These are phyloP conservation scores for Girardinichthys multiradiatus DNA, from an alignment of 2,113 vertebrate species.

Conservation along the genomic window DNA sequence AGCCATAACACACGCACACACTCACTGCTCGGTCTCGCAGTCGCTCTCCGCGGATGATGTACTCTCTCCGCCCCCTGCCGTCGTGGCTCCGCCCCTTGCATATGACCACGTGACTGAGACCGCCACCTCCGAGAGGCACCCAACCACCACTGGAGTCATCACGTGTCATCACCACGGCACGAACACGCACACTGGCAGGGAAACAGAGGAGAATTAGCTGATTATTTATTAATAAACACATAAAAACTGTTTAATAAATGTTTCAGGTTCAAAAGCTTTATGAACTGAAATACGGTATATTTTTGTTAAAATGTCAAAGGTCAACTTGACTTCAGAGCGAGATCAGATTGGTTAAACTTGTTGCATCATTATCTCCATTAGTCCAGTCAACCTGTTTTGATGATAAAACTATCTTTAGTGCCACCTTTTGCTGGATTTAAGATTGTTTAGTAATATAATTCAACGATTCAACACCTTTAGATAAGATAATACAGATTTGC, in stretches of 20 bases:
- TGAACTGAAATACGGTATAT: background rate
- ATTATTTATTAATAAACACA: background rate
- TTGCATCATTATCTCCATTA: no score
- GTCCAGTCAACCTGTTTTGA: no score
- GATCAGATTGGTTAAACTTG: no score
- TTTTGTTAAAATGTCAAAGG: no score
- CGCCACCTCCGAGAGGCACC: constrained; percentile 91
- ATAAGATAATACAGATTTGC: no score
- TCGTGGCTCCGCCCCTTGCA: constrained; percentile 86
- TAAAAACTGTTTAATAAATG: background rate
- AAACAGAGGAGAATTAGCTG: constrained; percentile 16
- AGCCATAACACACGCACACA: constrained; percentile 75
- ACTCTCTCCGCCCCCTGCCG: constrained; percentile 84
- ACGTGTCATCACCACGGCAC: constrained; percentile 94
- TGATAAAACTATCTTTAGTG: no score
- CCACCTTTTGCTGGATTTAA: no score
- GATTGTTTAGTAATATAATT: no score
- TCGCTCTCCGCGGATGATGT: constrained; percentile 90
- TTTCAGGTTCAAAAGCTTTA: no score
- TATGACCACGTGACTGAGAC: constrained; percentile 91
- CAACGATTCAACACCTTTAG: no score
- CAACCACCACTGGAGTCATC: constrained; percentile 95
- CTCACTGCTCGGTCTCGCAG: constrained; percentile 93
- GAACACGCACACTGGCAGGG: constrained; percentile 86
- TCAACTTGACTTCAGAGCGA: no score